These are phyloP conservation scores for Thamnophis sirtalis DNA, from an alignment of 2,113 vertebrate species.

Conservation along the genomic window DNA sequence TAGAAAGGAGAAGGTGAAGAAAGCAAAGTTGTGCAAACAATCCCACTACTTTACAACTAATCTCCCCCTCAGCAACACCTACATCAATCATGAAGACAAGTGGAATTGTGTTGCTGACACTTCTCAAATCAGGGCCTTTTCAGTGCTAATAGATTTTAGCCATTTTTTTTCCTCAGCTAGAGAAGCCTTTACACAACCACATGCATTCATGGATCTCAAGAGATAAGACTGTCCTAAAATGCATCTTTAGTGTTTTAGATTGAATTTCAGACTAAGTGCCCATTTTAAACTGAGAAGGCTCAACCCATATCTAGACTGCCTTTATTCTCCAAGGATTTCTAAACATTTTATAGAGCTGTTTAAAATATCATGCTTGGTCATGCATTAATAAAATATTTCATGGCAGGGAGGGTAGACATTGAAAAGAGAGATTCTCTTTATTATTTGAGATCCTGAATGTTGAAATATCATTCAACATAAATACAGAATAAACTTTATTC, in stretches of 20 bases:
- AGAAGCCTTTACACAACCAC: background rate
- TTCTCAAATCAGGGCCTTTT: background rate
- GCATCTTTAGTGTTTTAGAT: background rate
- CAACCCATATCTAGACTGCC: background rate
- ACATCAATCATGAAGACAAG: slow-evolving; percentile 2
- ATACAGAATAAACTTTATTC: slow-evolving; percentile 36
- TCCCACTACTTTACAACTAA: background rate
- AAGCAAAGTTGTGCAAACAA: background rate
- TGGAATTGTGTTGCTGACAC: background rate
- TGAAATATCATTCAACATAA: slow-evolving; percentile 34
- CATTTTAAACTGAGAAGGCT: background rate
- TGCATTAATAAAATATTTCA: slow-evolving; percentile 13
- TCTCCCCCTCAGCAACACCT: background rate
- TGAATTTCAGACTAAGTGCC: background rate
- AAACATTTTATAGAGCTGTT: slow-evolving; percentile 7
- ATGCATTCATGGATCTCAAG: background rate
- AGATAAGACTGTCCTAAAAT: background rate
- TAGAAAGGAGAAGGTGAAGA: background rate
- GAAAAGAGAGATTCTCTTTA: background rate
- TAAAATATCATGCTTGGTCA: background rate
- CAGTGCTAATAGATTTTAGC: background rate
- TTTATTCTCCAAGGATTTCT: background rate
- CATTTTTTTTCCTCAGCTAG: background rate
- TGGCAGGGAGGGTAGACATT: background rate
- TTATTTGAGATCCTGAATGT: slow-evolving; percentile 24